Evolutionary conservation across 1,140 invertebrate species (phyloP), one percentile per base, ranked within the genome.

Genomic region (Belonocnema kinseyi): DNA sequence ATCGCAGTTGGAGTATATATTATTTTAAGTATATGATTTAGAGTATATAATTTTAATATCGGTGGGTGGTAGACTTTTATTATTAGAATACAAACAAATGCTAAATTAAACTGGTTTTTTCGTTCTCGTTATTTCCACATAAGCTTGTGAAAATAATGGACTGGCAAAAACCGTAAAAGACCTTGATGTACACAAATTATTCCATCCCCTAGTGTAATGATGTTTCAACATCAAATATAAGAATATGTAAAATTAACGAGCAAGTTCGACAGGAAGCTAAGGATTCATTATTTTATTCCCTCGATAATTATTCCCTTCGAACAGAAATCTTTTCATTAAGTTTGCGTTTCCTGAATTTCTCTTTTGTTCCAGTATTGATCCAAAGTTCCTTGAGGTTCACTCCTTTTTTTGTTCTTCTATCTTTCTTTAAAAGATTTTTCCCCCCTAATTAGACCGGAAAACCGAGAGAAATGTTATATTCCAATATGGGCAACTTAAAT

Each of bases 281-380:
- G 12, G 58, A 66, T 33, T 66, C 58, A 16, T 66, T 40, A 66
- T 66, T 66, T 33, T 66, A 66, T 66, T 66, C 58, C 58, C 58
- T 14, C 5, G 58, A 66, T 66, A 66, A 66, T 66, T 40, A 40
- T 66, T 40, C 26, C 13, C 13, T 40, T 40, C 21, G 26, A 40
- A 26, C n/a, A 40, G 58, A 66, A 66, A 66, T 66, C 58, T 66
- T 66, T 40, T 66, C 58, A 66, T 66, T 66, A 66, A 14, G 21
- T 66, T 66, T 66, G 58, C 26, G 0, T 66, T 66, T 66, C 58
- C 26, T 66, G 58, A 33, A 66, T 66, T 66, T 66, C 33, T 66
- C 58, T 26, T 46, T 66, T 66, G 58, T 66, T 66, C 40, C 58
- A 66, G 26, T 66, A 66, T 66, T 66, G 58, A 66, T 66, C 58